These are phyloP conservation scores for Erpornis zantholeuca DNA, from an alignment of 2,113 vertebrate genomes.

Conservation along the genomic window DNA sequence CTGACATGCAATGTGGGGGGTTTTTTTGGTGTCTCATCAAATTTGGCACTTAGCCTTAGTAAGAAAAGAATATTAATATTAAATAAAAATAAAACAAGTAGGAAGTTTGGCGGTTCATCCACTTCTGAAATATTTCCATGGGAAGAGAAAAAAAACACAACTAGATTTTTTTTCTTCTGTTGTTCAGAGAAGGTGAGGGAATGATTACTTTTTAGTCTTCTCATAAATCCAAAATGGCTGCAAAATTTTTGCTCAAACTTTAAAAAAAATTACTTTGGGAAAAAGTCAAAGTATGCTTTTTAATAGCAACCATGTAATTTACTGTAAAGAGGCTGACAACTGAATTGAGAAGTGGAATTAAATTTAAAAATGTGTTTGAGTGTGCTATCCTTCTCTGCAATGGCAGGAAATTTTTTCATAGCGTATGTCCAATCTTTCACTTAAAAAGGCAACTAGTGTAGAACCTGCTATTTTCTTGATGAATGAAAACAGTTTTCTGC, in stretches of 20 bases:
- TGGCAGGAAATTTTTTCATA: constrained; percentile 50
- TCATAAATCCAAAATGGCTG: constrained; percentile 52
- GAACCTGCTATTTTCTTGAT: constrained; percentile 62
- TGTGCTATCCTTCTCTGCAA: constrained; percentile 42
- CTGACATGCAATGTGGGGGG: background rate
- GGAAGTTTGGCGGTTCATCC: background rate
- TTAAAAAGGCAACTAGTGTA: constrained; percentile 64
- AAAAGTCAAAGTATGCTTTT: constrained; percentile 45
- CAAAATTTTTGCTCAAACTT: constrained; percentile 44
- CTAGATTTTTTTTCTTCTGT: background rate
- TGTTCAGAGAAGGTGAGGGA: background rate
- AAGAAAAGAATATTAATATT: background rate
- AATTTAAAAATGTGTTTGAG: constrained; percentile 50
- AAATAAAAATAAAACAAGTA: background rate
- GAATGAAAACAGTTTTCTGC: constrained; percentile 68
- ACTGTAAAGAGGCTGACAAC: constrained; percentile 41
- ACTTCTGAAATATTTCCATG: background rate
- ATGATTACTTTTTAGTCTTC: background rate
- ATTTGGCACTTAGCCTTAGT: background rate
- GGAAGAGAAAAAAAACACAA: background rate
- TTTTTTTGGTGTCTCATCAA: background rate
- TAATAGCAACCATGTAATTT: constrained; percentile 48
- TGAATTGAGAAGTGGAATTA: constrained; percentile 45
- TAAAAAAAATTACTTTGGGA: constrained; percentile 35
- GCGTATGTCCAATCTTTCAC: constrained; percentile 54